These are phyloP conservation scores for Leucophenga montana DNA, from an alignment of 2,888 invertebrate genomes.

Conservation along the genomic window DNA sequence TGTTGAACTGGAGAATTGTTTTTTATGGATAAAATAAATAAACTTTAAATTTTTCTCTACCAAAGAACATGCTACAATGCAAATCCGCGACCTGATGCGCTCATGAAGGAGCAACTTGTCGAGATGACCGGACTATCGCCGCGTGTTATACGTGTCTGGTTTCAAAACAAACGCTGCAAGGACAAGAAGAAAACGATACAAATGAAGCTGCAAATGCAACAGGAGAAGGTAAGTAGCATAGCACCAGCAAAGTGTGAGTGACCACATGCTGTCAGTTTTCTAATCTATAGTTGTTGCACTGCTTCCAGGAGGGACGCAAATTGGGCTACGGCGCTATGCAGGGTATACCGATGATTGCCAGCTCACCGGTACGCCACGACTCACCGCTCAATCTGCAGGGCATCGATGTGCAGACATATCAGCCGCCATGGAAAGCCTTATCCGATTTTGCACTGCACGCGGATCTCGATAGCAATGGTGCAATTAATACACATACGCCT, in stretches of 20 bases:
- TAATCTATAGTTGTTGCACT: not conserved
- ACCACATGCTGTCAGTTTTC: not conserved
- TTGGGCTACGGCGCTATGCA: conserved; percentile 95
- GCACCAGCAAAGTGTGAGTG: not conserved
- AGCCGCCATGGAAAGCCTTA: conserved; percentile 97
- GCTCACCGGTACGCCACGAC: conserved; percentile 92
- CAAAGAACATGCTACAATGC: conserved; percentile 93
- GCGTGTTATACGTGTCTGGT: conserved; percentile 99
- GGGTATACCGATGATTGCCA: conserved; percentile 97
- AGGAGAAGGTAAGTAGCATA: conserved; percentile 87
- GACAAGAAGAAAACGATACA: conserved; percentile 97
- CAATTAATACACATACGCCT: conserved; percentile 89
- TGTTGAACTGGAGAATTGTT: conserved; percentile 1
- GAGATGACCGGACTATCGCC: conserved; percentile 99
- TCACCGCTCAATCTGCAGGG: conserved; percentile 89
- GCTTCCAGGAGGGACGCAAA: conserved; percentile 91
- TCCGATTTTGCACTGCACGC: conserved; percentile 96
- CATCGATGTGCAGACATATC: conserved; percentile 91
- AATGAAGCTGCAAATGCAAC: conserved; percentile 97
- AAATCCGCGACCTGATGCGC: conserved; percentile 97
- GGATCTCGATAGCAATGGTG: conserved; percentile 82
- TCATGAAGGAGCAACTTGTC: conserved; percentile 99
- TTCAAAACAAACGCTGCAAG: conserved; percentile 98
- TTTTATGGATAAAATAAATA: too few relatives aligned
- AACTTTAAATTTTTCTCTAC: not conserved